These are phyloP conservation scores for Anarhynchus alexandrinus DNA, from an alignment of 2,113 vertebrate species.

Conservation along the genomic window DNA sequence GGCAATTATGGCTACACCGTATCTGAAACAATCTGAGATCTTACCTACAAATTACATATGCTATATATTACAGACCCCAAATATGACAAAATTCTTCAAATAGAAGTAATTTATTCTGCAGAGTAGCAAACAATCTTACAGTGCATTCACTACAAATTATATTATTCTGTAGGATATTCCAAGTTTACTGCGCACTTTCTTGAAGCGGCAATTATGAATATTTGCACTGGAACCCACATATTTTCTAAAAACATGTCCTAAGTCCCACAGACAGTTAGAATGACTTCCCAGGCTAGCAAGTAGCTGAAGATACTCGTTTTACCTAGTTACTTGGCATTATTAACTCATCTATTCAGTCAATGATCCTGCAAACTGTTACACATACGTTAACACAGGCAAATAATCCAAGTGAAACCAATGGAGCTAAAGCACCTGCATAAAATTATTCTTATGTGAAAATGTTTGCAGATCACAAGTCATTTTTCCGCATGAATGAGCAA, in stretches of 20 bases:
- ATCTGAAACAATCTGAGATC: not conserved
- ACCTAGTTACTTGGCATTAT: not conserved
- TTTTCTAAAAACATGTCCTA: not conserved
- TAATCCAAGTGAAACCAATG: not conserved
- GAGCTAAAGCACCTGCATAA: not conserved
- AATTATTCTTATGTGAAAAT: not conserved
- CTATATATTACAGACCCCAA: not conserved
- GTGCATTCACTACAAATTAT: not conserved
- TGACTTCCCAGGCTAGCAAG: not conserved
- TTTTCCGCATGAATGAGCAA: not conserved
- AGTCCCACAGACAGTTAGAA: not conserved
- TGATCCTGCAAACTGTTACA: not conserved
- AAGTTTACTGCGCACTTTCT: not conserved
- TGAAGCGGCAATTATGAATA: not conserved
- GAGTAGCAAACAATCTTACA: not conserved
- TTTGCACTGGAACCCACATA: fast-evolving
- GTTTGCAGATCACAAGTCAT: not conserved
- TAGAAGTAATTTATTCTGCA: not conserved
- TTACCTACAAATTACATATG: not conserved
- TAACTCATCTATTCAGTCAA: not conserved
- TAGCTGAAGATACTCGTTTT: not conserved
- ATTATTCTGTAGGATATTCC: not conserved
- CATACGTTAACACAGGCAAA: not conserved
- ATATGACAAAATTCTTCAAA: not conserved
- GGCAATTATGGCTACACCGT: not conserved